phyloP scores from a whole-genome alignment of 2,113 vertebrate genomes.

The Corythaeola cristata region DNA sequence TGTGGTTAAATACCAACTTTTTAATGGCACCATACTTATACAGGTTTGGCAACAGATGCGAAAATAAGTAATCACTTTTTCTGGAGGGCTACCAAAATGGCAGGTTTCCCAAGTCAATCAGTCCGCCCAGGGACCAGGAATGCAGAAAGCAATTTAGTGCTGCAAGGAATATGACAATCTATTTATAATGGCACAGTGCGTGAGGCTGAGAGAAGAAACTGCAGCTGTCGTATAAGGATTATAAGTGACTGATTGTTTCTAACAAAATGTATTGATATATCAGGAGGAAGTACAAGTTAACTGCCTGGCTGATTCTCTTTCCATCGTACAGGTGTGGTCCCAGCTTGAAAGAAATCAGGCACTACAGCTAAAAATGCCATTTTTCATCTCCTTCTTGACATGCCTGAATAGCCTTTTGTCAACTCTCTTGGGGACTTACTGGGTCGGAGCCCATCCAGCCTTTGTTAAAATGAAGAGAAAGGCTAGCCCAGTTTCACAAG shows the following conservation, averaged over 20 bases:
- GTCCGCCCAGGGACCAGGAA: neutral
- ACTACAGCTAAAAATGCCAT: neutral
- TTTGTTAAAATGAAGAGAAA: neutral
- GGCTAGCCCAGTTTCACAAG: neutral
- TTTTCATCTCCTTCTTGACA: neutral
- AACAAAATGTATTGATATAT: slow-evolving; percentile 54
- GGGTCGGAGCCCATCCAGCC: neutral
- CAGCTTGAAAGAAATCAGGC: neutral
- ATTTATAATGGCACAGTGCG: slow-evolving; percentile 64
- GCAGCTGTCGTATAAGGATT: slow-evolving; percentile 73
- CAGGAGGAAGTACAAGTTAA: slow-evolving; percentile 45
- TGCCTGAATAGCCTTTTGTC: neutral
- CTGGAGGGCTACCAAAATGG: slow-evolving; percentile 27
- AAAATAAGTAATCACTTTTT: slow-evolving; percentile 38
- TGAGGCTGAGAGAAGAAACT: slow-evolving; percentile 54
- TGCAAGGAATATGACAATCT: slow-evolving; percentile 71
- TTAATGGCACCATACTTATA: slow-evolving; percentile 29
- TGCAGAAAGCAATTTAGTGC: slow-evolving; percentile 58
- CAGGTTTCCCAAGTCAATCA: slow-evolving; percentile 57
- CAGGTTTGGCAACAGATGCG: slow-evolving; percentile 42
- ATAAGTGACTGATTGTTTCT: slow-evolving; percentile 67
- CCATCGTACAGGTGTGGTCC: neutral
- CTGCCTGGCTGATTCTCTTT: slow-evolving; percentile 2
- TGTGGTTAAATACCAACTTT: slow-evolving; percentile 26
- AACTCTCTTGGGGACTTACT: neutral